Evolutionary conservation across 2,888 invertebrate genomes (phyloP), one percentile per base, ranked within the genome.

Genomic region (Pyrrhia umbra): DNA sequence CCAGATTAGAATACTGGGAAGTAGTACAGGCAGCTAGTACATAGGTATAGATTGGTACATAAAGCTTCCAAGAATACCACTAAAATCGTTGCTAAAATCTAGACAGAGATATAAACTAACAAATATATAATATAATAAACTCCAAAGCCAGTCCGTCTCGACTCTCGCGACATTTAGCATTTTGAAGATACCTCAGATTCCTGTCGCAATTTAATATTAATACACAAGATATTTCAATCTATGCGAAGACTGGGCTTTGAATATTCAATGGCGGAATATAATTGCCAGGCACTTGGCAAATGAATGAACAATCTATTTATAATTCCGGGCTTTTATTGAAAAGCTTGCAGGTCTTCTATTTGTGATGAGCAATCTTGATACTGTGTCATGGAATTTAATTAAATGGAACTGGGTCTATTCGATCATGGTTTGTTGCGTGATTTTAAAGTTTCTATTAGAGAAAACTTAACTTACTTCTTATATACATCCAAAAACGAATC

Each of bases 251-350:
- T 25, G n/a, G 23, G 18, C 45, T 21, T 42, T 73, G 62, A 71
- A 71, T 71, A 57, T 68, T 73, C 62, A 71, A 39, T 68, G 13
- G 8, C 51, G 23, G 18, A 27, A 37, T 50, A 65, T 56, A 37
- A 61, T 71, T 66, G 47, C 16, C 34, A 20, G 30, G 43, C 43
- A 45, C 27, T 61, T 20, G 16, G 16, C 15, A 30, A 54, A 10
- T 13, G 15, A 68, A 50, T 67, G 68, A 62, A 42, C 43, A 73
- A 68, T 73, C 47, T 50, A 27, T 51, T 34, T 54, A 56, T 27
- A 20, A 42, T 39, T 46, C 40, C 4, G 6, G 15, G n/a, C 15
- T 25, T 54, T 47, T 54, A 57, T 50, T 30, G 16, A 27, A 15
- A 10, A 67, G 52, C 43, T 67, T 72, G 34, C 1, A 37, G 27